phyloP scores from a whole-genome alignment of 2,888 invertebrate species.

The Hyposoter dolosus region DNA sequence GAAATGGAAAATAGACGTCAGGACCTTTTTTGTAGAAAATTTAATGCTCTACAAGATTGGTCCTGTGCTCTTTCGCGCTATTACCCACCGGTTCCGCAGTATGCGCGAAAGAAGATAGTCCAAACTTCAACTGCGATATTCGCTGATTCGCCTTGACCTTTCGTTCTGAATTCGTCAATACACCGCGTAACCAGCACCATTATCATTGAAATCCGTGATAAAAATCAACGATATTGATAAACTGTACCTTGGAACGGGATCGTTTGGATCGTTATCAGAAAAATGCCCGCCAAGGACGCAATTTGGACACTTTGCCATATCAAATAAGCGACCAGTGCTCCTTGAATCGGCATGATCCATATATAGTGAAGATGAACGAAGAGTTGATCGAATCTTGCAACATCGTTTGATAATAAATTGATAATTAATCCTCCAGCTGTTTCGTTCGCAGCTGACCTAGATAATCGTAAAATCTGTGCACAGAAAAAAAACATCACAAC shows the following conservation, averaged over 20 bases:
- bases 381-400: constrained; percentile 92
- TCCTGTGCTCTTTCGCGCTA: background rate
- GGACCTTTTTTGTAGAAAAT: background rate
- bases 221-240: background rate
- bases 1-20: background rate
- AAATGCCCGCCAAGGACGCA: constrained; percentile 88
- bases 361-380: constrained; percentile 90
- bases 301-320: constrained; percentile 86
- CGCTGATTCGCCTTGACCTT: background rate
- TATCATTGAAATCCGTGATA: background rate
- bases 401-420: constrained; percentile 94
- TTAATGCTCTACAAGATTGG: background rate
- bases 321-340: constrained; percentile 88
- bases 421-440: constrained; percentile 90
- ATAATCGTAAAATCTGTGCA: constrained; percentile 85
- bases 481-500: background rate
- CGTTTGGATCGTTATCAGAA: constrained; percentile 86
- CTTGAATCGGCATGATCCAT: constrained; percentile 93
- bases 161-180: background rate
- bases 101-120: background rate
- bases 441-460: constrained; percentile 76
- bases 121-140: background rate
- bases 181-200: background rate
- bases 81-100: background rate
- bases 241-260: constrained; percentile 85